Conservation (phyloP, 2,888 invertebrate genomes). For the Heliconius ismenius region DNA sequence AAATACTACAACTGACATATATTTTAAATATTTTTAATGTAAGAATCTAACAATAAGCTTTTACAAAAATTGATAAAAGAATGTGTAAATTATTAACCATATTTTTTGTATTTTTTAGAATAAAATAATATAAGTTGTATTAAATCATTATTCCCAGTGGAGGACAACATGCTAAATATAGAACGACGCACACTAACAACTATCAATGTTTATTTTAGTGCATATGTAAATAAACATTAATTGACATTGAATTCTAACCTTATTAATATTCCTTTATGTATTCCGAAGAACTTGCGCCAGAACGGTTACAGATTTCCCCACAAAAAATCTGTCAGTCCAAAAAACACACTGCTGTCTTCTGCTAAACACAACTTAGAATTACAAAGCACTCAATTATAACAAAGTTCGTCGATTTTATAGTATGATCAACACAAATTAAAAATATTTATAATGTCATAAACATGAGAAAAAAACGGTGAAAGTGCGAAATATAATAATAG, state of each 20-base stretch:
- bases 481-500: constrained; percentile 59
- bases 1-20: no score
- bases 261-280: constrained; percentile 51
- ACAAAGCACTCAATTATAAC: neutral
- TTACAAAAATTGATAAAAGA: no score
- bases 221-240: constrained; percentile 34
- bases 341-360: constrained; percentile 56
- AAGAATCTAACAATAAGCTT: no score
- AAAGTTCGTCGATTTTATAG: constrained; percentile 12
- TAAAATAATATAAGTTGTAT: constrained; percentile 28
- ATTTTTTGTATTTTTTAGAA: neutral
- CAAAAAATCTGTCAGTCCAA: constrained; percentile 62
- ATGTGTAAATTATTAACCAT: no score
- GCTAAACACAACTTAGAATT: constrained; percentile 24
- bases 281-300: constrained; percentile 58
- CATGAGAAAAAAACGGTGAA: constrained; percentile 56
- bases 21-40: no score
- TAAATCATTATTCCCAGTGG: constrained; percentile 35
- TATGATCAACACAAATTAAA: constrained; percentile 37
- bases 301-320: constrained; percentile 57
- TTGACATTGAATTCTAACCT: constrained; percentile 56
- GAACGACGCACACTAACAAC: constrained; percentile 49
- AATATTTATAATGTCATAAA: constrained; percentile 51
- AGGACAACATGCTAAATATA: constrained; percentile 58
- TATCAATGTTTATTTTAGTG: constrained; percentile 42